Evolutionary conservation across 2,888 invertebrate genomes (phyloP).

Genomic region (Oscheius sp.): DNA sequence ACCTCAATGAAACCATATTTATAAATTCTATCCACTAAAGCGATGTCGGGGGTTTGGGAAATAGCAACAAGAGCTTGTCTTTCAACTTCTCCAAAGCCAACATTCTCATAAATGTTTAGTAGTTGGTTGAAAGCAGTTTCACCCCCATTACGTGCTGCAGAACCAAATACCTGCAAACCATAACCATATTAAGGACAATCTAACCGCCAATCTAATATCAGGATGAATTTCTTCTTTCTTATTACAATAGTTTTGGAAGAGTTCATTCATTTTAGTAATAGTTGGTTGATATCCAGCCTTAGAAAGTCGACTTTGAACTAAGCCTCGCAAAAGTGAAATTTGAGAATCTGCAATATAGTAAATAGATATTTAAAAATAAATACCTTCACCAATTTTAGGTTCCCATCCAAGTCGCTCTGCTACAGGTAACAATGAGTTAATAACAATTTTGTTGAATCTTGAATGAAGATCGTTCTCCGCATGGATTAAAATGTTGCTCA

Average conservation of each 20-base stretch:
- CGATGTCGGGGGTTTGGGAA: slow-evolving; percentile 47
- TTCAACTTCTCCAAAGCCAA: slow-evolving; percentile 60
- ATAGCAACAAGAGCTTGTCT: slow-evolving; percentile 54
- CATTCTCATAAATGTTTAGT: slow-evolving; percentile 54
- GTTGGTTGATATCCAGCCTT: slow-evolving; percentile 60
- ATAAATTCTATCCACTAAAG: slow-evolving; percentile 51
- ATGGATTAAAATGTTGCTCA: slow-evolving; percentile 44
- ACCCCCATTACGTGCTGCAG: slow-evolving; percentile 51
- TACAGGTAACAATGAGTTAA: slow-evolving; percentile 55
- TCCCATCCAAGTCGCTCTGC: slow-evolving; percentile 59
- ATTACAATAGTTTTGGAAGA: slow-evolving; percentile 57
- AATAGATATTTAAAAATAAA: background rate
- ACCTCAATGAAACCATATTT: slow-evolving; percentile 59
- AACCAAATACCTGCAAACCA: slow-evolving; percentile 45
- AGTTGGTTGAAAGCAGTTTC: slow-evolving; percentile 49
- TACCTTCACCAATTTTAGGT: slow-evolving; percentile 54
- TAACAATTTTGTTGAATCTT: slow-evolving; percentile 53
- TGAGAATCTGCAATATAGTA: slow-evolving; percentile 43
- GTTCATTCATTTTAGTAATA: slow-evolving; percentile 47
- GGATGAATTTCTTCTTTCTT: slow-evolving; percentile 55
- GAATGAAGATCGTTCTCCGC: slow-evolving; percentile 38
- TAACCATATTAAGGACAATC: background rate
- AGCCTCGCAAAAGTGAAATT: slow-evolving; percentile 45
- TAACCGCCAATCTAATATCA: slow-evolving; percentile 53
- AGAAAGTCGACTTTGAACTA: slow-evolving; percentile 56